Percentiles rank a stretch among this genome's conserved stretches.
Evolutionary conservation across 2,888 invertebrate genomes (phyloP).

Genomic region (Liodrosophila aerea): DNA sequence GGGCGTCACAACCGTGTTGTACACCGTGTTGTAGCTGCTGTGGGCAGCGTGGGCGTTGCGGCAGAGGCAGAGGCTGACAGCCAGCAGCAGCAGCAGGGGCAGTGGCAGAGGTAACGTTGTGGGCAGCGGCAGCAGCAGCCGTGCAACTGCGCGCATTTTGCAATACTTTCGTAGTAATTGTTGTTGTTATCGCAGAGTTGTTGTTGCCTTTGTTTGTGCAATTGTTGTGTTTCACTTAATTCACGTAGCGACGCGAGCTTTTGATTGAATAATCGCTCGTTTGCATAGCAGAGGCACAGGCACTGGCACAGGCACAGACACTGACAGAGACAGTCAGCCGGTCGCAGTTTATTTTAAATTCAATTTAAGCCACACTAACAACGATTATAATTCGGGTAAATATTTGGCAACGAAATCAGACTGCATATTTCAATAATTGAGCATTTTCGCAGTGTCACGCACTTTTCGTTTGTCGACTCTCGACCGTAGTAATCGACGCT

Average conservation of each 20-base stretch:
- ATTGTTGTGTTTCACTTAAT: conserved; percentile 69
- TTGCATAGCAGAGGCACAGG: too few species aligned
- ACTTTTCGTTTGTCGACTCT: conserved; percentile 24
- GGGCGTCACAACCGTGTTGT: conserved; percentile 78
- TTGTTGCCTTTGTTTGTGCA: conserved; percentile 51
- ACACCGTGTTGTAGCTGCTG: conserved; percentile 78
- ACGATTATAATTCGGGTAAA: conserved; percentile 22
- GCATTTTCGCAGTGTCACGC: conserved; percentile 34
- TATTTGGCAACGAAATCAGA: conserved; percentile 41
- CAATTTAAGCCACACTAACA: conserved; percentile 34
- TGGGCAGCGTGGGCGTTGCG: conserved; percentile 36
- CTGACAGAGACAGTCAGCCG: conserved; percentile 11
- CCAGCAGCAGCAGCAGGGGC: conserved; percentile 23
- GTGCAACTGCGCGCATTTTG: conserved; percentile 65
- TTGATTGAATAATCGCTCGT: conserved; percentile 76
- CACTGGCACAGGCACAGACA: too few species aligned
- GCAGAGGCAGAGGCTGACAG: neutral
- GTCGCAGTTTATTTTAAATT: conserved; percentile 46
- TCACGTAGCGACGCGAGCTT: conserved; percentile 71
- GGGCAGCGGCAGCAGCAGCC: conserved; percentile 38
- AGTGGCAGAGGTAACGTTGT: conserved; percentile 24
- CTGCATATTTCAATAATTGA: conserved; percentile 39
- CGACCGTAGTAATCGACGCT: conserved; percentile 16
- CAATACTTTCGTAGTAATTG: conserved; percentile 61
- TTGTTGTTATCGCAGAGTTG: conserved; percentile 22